Conservation (phyloP, 2,888 invertebrate species). For the Tubulanus polymorphus region DNA sequence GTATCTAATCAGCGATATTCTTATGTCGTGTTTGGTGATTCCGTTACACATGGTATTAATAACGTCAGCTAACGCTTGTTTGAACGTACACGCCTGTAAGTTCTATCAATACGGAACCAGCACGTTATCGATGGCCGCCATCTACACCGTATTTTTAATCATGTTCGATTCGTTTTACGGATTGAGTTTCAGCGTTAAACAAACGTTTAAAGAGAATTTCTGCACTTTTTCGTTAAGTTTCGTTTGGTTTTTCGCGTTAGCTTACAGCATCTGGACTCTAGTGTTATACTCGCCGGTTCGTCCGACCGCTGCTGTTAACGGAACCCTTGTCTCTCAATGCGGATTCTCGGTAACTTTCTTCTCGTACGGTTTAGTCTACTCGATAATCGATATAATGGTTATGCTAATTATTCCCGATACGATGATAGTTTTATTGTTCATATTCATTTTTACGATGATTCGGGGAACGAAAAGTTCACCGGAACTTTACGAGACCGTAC, state of each 20-base stretch:
- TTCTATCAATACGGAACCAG: not conserved
- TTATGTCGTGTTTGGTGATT: not conserved
- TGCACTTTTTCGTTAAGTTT: slow-evolving; percentile 1
- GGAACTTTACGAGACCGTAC: too few species aligned
- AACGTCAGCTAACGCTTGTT: not conserved
- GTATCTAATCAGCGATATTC: not conserved
- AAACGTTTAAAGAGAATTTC: not conserved
- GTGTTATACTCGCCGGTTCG: not conserved
- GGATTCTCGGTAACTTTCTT: not conserved
- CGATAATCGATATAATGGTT: not conserved
- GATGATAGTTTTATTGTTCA: not conserved
- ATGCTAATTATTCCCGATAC: not conserved
- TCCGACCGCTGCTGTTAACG: not conserved
- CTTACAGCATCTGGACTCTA: not conserved
- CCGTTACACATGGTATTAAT: not conserved
- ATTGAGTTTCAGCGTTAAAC: not conserved
- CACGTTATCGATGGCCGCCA: not conserved
- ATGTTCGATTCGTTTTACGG: not conserved
- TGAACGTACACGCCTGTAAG: not conserved
- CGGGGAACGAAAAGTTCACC: too few species aligned
- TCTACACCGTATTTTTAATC: not conserved
- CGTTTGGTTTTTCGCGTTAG: not conserved
- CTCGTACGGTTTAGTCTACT: not conserved
- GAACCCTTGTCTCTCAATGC: not conserved
- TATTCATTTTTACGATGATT: not conserved